Percentiles rank a stretch among this genome's conserved stretches.
Evolutionary conservation across 2,888 invertebrate species (phyloP).

Genomic region (Malthinus seriepunctatus): DNA sequence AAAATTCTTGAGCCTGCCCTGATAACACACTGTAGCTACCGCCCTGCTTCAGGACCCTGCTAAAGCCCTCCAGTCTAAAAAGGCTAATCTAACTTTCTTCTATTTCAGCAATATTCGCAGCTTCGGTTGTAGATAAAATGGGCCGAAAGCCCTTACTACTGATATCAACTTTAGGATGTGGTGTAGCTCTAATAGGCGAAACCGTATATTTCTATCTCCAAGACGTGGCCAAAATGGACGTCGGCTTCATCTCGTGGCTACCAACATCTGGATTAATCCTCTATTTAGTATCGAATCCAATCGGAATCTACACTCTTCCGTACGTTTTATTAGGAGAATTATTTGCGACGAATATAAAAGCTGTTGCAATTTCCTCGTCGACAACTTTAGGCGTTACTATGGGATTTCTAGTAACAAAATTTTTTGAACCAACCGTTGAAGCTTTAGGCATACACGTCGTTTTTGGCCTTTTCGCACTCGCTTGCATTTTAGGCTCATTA

Average conservation of each 20-base stretch:
- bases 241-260: conserved; percentile 56
- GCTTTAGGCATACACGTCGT: conserved; percentile 61
- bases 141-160: conserved; percentile 61
- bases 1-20: too few relatives aligned
- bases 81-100: too few relatives aligned
- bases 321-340: conserved; percentile 67
- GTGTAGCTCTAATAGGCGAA: conserved; percentile 57
- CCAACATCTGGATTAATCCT: conserved; percentile 61
- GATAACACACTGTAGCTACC: too few relatives aligned
- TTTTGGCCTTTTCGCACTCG: conserved; percentile 61
- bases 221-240: conserved; percentile 50
- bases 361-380: conserved; percentile 61
- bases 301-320: conserved; percentile 64
- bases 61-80: too few relatives aligned
- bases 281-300: conserved; percentile 63
- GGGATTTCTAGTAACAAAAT: conserved; percentile 63
- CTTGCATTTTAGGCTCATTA: conserved; percentile 60
- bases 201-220: conserved; percentile 61
- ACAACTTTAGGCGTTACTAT: conserved; percentile 61
- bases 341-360: conserved; percentile 67
- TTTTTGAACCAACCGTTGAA: conserved; percentile 62
- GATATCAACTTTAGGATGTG: conserved; percentile 60
- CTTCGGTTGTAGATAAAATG: conserved; percentile 54
- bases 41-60: too few relatives aligned
- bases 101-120: conserved; percentile 23